Base-by-base conservation (phyloP, 2,113 vertebrate genomes). In the Aphyosemion australe region DNA sequence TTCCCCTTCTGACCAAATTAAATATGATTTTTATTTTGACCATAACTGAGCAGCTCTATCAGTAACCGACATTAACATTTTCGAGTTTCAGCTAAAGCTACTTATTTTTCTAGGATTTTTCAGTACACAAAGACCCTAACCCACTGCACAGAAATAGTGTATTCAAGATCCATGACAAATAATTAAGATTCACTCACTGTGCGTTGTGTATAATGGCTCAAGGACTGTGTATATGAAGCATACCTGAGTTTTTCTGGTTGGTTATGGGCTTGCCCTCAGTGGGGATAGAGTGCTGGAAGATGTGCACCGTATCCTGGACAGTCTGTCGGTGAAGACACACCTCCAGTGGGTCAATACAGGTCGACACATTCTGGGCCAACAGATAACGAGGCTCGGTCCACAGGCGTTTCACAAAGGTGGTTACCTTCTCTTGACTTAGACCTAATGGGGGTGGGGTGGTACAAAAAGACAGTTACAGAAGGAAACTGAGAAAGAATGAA, bases 221-320 rank as follows among this genome's bases (percentile, higher is more conserved):
- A 26, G 5, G 26, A 5, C 26, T 26, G 26, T 26, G 5, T 26
- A 5, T 26, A 26, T 26, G n/a, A n/a, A 26, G 26, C 56, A 1
- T 86, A 98, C 97, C 97, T 80, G 97, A 96, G 90, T 90, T 96
- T 88, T 99, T 99, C 91, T 99, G 97, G 92, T 99, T 99, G 91
- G 95, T 97, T 88, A 99, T 80, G 0, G 97, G 97, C 69, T 99
- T 99, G 75, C 97, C 97, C 82, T 99, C 97, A 45, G 92, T 93
- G 11, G 96, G 94, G 61, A 99, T 94, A 1, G 89, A 90, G 65
- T 99, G 96, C 87, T 98, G 95, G 85, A 98, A 99, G 58, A 96
- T 94, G 74, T 98, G 96, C 74, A 95, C 93, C 0, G 93, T 93
- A 51, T 95, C 93, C 90, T 98, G 97, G 12, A 97, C 94, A 2